These are phyloP conservation scores for Arrhamphus sclerolepis DNA, from an alignment of 2,797 vertebrate genomes.

Conservation along the genomic window DNA sequence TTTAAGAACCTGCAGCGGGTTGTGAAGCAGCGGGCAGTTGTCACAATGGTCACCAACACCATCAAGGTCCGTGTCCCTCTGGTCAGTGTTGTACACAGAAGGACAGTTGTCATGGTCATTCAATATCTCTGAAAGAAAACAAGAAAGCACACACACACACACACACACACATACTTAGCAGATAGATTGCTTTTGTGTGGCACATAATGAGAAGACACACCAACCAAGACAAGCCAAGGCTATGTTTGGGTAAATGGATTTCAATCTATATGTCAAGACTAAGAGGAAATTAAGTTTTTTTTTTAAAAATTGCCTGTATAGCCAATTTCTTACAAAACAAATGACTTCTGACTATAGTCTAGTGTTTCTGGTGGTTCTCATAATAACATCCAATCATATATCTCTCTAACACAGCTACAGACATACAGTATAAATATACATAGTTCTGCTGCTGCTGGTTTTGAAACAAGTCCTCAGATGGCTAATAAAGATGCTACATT, in stretches of 20 bases:
- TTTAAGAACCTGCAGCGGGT: slow-evolving; percentile 88
- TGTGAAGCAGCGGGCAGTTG: slow-evolving; percentile 94
- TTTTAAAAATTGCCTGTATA: background rate
- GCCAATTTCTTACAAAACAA: background rate
- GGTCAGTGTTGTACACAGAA: slow-evolving; percentile 93
- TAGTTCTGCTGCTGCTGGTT: too few species aligned
- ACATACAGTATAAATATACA: too few species aligned
- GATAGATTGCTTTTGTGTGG: background rate
- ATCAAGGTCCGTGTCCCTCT: slow-evolving; percentile 93
- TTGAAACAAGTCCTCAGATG: too few species aligned
- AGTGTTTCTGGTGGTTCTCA: too few species aligned
- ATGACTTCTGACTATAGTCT: background rate
- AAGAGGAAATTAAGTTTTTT: too few species aligned
- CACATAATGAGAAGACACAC: background rate
- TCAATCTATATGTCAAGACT: too few species aligned
- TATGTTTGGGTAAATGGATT: too few species aligned
- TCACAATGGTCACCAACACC: slow-evolving; percentile 97
- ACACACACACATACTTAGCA: slow-evolving; percentile 9
- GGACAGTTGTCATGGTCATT: slow-evolving; percentile 95
- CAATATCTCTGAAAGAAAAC: slow-evolving; percentile 83
- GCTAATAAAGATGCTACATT: too few species aligned
- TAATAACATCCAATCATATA: too few species aligned
- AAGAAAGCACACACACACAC: slow-evolving; percentile 9
- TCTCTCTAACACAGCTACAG: too few species aligned
- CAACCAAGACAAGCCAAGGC: slow-evolving; percentile 11